These are phyloP conservation scores for Megaptera novaeangliae DNA, from an alignment of 2,113 vertebrate species.

Conservation along the genomic window DNA sequence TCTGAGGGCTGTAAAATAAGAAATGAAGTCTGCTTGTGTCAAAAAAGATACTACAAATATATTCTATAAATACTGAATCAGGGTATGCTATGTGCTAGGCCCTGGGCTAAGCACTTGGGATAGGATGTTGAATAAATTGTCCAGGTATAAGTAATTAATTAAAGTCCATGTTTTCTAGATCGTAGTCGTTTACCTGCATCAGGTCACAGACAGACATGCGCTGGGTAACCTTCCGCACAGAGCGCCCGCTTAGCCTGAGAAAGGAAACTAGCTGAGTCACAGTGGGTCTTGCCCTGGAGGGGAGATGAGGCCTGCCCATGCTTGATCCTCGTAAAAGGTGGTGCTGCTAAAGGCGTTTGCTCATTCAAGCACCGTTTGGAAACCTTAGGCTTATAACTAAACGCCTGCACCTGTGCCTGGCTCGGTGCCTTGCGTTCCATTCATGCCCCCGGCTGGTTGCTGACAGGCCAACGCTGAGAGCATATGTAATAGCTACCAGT, in stretches of 20 bases:
- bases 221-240: not conserved
- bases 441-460: rapidly evolving
- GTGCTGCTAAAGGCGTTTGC: not conserved
- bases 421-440: not conserved
- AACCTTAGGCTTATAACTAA: not conserved
- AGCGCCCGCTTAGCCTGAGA: not conserved
- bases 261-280: not conserved
- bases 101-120: not conserved
- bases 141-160: not conserved
- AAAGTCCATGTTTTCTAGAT: not conserved
- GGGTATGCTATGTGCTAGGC: no score
- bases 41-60: not conserved
- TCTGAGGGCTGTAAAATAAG: not conserved
- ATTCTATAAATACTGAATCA: not conserved
- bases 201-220: rapidly evolving
- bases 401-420: rapidly evolving
- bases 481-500: not conserved
- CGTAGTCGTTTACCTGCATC: not conserved
- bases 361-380: not conserved
- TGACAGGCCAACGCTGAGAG: rapidly evolving
- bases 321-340: not conserved
- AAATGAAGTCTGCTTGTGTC: not conserved
- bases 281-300: not conserved
- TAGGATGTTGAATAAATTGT: not conserved
- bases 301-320: rapidly evolving